Percentiles rank a stretch among this genome's conserved stretches.
phyloP scores from a whole-genome alignment of 2,797 vertebrate genomes.

The Acridotheres tristis region DNA sequence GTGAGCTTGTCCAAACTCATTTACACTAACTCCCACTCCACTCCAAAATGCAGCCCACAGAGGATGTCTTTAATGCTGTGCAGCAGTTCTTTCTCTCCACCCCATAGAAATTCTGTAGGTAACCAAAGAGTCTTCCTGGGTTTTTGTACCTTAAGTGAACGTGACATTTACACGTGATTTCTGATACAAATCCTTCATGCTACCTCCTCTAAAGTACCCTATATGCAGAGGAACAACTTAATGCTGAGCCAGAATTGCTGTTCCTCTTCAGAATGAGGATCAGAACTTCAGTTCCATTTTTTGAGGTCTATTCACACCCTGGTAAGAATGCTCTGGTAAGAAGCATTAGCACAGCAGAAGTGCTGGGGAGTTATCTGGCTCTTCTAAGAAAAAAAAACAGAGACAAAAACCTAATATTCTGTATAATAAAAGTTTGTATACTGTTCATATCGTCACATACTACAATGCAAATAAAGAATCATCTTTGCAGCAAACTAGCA shows the following conservation, averaged over 20 bases:
- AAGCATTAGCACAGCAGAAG: background rate
- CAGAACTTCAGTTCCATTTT: background rate
- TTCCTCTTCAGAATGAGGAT: background rate
- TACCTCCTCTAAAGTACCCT: background rate
- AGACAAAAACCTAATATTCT: background rate
- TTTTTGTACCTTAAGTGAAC: background rate
- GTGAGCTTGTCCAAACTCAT: background rate
- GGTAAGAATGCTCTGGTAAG: background rate
- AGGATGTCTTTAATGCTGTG: background rate
- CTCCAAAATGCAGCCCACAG: background rate
- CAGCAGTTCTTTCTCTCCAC: background rate
- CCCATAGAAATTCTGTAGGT: background rate
- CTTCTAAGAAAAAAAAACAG: background rate
- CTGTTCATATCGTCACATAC: background rate
- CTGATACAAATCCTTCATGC: background rate
- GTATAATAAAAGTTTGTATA: background rate
- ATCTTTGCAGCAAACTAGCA: background rate
- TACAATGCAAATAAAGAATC: background rate
- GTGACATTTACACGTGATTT: background rate
- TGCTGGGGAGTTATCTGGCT: background rate
- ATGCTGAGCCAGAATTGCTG: background rate
- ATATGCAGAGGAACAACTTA: background rate
- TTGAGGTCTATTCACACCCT: background rate
- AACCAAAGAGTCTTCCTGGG: background rate
- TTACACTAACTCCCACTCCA: constrained; percentile 4